Percentiles rank a stretch among this genome's conserved stretches.
Evolutionary conservation across 2,888 invertebrate species (phyloP).

Genomic region (Drosophila vallismaia): DNA sequence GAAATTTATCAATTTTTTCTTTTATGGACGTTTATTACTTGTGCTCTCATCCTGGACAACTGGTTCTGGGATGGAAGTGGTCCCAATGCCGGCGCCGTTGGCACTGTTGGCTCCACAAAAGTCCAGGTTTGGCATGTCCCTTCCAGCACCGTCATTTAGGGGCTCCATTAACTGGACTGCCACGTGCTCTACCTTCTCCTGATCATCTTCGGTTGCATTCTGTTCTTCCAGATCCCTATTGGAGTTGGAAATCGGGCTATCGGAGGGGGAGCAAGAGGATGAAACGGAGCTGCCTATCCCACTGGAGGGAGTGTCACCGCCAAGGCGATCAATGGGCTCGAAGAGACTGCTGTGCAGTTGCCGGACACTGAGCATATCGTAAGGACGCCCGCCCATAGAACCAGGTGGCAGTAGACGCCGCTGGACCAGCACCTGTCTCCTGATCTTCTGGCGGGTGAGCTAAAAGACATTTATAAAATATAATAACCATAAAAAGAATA

Average conservation of each 20-base stretch:
- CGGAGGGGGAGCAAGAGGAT: conserved; percentile 9
- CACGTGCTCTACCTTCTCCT: not conserved
- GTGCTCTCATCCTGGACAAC: conserved; percentile 74
- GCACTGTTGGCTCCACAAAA: conserved; percentile 20
- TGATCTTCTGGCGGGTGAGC: conserved; percentile 80
- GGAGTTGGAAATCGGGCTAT: not conserved
- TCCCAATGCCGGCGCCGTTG: conserved; percentile 4
- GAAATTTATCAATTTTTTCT: not conserved
- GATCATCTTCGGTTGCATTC: not conserved
- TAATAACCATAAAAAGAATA: not conserved
- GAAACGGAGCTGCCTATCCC: conserved; percentile 1
- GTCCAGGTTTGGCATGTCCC: conserved; percentile 63
- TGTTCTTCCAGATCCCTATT: too few relatives aligned
- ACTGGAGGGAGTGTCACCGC: conserved; percentile 23
- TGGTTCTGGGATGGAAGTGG: conserved; percentile 50
- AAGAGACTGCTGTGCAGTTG: conserved; percentile 72
- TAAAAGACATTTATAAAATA: conserved; percentile 20
- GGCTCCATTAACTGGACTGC: conserved; percentile 4
- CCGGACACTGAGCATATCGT: conserved; percentile 73
- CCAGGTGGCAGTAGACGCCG: conserved; percentile 86
- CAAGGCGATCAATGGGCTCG: conserved; percentile 56
- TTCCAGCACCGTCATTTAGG: not conserved
- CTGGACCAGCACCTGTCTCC: conserved; percentile 89
- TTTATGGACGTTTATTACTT: conserved; percentile 52
- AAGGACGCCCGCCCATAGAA: conserved; percentile 51